These are phyloP conservation scores for Capromys pilorides DNA, from an alignment of 2,797 vertebrate species.

Conservation along the genomic window DNA sequence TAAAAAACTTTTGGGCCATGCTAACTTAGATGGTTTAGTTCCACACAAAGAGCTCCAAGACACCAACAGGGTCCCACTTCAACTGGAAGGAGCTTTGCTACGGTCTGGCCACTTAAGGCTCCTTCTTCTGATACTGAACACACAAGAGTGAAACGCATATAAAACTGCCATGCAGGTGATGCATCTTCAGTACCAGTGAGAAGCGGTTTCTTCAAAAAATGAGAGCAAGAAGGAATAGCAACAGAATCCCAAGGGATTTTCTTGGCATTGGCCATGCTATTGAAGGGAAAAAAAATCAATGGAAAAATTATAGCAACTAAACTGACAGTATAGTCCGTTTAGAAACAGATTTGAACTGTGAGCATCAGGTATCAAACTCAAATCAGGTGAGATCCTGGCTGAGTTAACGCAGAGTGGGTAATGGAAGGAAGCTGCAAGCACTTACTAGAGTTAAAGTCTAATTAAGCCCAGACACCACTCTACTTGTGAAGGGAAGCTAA, in stretches of 20 bases:
- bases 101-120: background rate
- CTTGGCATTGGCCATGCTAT: background rate
- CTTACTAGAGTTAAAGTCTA: background rate
- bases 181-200: background rate
- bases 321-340: background rate
- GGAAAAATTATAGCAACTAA: background rate
- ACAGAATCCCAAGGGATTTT: background rate
- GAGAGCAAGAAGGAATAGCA: background rate
- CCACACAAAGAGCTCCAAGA: background rate
- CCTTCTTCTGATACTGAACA: background rate
- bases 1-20: background rate
- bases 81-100: background rate
- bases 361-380: background rate
- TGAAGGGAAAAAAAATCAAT: background rate
- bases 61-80: background rate
- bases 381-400: background rate
- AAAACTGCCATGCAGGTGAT: background rate
- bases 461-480: background rate
- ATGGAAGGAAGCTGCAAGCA: background rate
- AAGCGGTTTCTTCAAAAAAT: background rate
- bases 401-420: background rate
- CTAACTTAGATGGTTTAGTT: background rate
- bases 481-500: background rate
- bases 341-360: background rate
- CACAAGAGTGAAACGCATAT: background rate